A percentile compares a stretch with the other conserved stretches of the same genome.
Evolutionary conservation across 2,797 vertebrate species (phyloP).

Genomic region (Mormyrus hasselquistii): DNA sequence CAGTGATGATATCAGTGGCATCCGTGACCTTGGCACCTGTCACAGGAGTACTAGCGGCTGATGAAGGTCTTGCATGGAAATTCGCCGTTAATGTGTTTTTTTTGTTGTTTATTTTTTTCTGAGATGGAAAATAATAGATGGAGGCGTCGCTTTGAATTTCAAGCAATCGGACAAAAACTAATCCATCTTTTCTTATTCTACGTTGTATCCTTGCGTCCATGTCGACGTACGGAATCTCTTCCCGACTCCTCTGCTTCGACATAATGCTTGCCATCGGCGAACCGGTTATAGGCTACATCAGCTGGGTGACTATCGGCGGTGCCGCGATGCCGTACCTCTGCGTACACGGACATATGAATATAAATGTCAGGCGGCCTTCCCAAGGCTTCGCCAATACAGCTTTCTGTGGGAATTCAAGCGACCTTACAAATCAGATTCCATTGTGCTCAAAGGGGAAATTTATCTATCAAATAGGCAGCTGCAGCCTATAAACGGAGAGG

Average conservation of each 20-base stretch:
- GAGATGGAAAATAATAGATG: too few relatives aligned
- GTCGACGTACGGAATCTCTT: neutral
- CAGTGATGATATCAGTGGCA: neutral
- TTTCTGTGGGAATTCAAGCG: neutral
- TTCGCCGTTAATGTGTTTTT: neutral
- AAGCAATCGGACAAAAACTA: neutral
- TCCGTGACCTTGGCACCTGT: constrained; percentile 13
- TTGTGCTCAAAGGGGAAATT: neutral
- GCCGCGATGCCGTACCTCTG: neutral
- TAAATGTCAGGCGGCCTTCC: neutral
- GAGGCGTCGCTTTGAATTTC: neutral
- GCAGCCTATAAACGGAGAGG: neutral
- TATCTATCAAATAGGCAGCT: neutral
- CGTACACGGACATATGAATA: neutral
- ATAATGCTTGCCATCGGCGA: constrained; percentile 1
- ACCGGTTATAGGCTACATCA: neutral
- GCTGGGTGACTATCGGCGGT: neutral
- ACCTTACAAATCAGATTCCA: neutral
- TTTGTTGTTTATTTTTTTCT: neutral
- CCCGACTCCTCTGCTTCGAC: neutral
- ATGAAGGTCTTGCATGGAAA: neutral
- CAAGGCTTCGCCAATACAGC: neutral
- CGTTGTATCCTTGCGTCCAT: neutral
- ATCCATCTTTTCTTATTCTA: neutral
- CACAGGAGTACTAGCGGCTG: neutral